Evolutionary conservation across 1,140 invertebrate genomes (phyloP), one percentile per base, ranked within the genome.

Genomic region (Hermetia illucens): DNA sequence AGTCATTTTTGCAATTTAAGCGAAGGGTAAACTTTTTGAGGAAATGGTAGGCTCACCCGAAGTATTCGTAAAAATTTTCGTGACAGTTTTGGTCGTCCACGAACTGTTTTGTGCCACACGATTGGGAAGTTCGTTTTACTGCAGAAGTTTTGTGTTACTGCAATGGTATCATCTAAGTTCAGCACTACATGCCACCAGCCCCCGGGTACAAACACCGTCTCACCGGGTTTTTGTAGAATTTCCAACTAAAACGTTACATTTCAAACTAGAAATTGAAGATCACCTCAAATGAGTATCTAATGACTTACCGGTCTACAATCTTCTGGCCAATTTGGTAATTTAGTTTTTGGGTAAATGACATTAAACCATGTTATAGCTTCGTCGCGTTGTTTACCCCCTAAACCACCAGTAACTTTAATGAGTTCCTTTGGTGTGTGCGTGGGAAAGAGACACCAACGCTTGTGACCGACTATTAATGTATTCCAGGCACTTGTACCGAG

Each of bases 401-500:
- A 85, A 5, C 68, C 65, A 34, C 77, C 76, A 17, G 78, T 80
- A 3, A 96, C 87, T 66, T 98, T 98, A 2, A 99, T 68, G 32
- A 98, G 53, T 51, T 95, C 89, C 58, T 90, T 86, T 0, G 96
- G 93, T 16, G 92, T 96, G 45, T 92, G 75, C 3, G 95, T 98
- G 8, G 95, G 96, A 61, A 99, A 94, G 33, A 99, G 66, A 58
- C 94, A 98, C 96, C 96, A 99, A 51, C 93, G 75, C 70, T 99
- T 99, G 57, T 98, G 89, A 17, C 96, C 96, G 48, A 74, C 73
- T 22, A 99, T 77, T 31, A 99, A 66, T 10, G 94, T 81, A 69
- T 99, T 99, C 96, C 96, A 99, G 6, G 96, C 96, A 74, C 91
- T 95, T 3, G 95, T 98, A 12, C 95, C 95, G 39, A 99, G 64